Evolutionary conservation across 1,140 invertebrate genomes (phyloP), one percentile per base, ranked within the genome.

Genomic region (Cydia pomonella): DNA sequence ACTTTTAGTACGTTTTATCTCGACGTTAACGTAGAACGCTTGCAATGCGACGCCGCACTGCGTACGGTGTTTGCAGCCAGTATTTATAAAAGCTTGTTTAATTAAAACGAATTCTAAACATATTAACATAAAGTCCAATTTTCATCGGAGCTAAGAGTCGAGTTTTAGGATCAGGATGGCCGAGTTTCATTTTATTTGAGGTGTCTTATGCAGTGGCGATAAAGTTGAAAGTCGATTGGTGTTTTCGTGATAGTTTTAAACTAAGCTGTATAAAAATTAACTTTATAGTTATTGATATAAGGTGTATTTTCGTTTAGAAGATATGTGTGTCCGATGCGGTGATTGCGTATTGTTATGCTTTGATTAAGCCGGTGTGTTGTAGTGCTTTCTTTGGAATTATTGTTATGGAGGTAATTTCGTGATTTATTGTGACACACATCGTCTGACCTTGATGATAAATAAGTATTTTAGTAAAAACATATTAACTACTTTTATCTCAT

Each of bases 11-110:
- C 53, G 10, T 59, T 33, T 33, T 29, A 21, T 18, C 7, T 27
- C n/a, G 33, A 38, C 33, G 33, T 38, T 38, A 21, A 69, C 64
- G n/a, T 13, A 29, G 64, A 29, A 69, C 18, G 64, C 64, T 33
- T 69, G 64, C 64, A 33, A 69, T 69, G 25, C 64, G 25, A 69
- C 25, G 64, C 64, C 64, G 64, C 64, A 69, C 25, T 69, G 64
- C 64, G 64, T 69, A 33, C 33, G 7, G 13, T 69, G 25, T 50
- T 50, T 50, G 47, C 47, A n/a, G 47, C 47, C 47, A 18, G 47
- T 50, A 50, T 50, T 50, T 50, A 50, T 50, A 50, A 50, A 50
- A 50, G 47, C 47, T n/a, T 3, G 47, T 18, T 50, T 18, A 50
- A 50, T 50, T 50, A 50, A 50, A 50, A 50, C n/a, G n/a, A 50